Conservation (phyloP, 2,113 vertebrate genomes). For the Hemiprocne comata region DNA sequence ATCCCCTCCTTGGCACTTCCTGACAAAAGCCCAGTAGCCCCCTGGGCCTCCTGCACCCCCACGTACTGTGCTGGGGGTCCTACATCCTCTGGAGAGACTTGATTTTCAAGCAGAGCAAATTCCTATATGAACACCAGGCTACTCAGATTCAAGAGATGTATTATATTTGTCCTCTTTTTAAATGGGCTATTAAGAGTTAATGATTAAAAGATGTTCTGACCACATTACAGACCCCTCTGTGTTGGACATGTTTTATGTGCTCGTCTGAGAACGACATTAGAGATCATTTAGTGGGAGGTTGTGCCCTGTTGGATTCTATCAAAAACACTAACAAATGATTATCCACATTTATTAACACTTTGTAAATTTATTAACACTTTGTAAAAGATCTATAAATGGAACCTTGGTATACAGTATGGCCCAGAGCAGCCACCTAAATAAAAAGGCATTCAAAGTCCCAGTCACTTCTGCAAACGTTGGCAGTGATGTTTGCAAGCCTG, state of each 20-base stretch:
- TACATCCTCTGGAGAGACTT: background rate
- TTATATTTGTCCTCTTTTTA: background rate
- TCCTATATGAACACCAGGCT: background rate
- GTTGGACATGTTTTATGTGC: background rate
- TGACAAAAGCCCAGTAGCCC: background rate
- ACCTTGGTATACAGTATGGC: background rate
- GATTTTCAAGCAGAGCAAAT: background rate
- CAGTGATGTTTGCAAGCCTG: background rate
- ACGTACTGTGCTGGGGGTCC: background rate
- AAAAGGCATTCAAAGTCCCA: background rate
- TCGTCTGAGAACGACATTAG: background rate
- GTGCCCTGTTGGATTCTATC: conserved; percentile 34
- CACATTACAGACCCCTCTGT: background rate
- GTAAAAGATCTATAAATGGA: conserved; percentile 54
- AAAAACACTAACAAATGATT: conserved; percentile 30
- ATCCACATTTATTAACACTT: conserved; percentile 24
- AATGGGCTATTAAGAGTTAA: background rate
- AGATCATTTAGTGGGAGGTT: background rate
- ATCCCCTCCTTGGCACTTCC: background rate
- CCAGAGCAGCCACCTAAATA: background rate
- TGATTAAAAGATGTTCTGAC: background rate
- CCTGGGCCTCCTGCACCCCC: background rate
- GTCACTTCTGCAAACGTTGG: background rate
- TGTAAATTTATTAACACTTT: conserved; percentile 65
- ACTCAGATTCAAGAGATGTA: background rate